These are phyloP conservation scores for Mellilla xanthometata DNA, from an alignment of 2,888 invertebrate genomes.

Conservation along the genomic window DNA sequence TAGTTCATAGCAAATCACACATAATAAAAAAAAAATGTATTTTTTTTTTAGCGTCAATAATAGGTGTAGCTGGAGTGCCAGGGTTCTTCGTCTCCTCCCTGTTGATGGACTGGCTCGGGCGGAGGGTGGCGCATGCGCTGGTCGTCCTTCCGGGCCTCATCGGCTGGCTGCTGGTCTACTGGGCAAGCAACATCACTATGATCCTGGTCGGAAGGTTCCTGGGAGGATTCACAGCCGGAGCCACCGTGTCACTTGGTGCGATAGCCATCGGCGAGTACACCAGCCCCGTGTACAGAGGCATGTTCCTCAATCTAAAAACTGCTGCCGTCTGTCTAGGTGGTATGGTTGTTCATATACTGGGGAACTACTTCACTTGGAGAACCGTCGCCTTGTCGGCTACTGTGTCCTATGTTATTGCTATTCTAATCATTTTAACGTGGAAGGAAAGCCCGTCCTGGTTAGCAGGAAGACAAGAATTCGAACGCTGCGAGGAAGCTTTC, in stretches of 20 bases:
- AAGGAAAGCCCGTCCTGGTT: slow-evolving; percentile 85
- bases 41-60: slow-evolving; percentile 41
- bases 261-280: slow-evolving; percentile 54
- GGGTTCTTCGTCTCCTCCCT: slow-evolving; percentile 44
- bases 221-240: slow-evolving; percentile 67
- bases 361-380: slow-evolving; percentile 42
- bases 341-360: slow-evolving; percentile 41
- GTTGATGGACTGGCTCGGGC: slow-evolving; percentile 44
- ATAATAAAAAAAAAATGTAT: not conserved
- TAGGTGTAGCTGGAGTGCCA: slow-evolving; percentile 41
- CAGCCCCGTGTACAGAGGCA: slow-evolving; percentile 47
- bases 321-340: slow-evolving; percentile 42
- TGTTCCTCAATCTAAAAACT: slow-evolving; percentile 49
- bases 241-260: slow-evolving; percentile 56
- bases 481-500: slow-evolving; percentile 68
- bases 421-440: slow-evolving; percentile 57
- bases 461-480: slow-evolving; percentile 40
- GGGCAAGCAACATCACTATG: slow-evolving; percentile 47
- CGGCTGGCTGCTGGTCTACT: slow-evolving; percentile 71
- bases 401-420: slow-evolving; percentile 32
- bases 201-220: slow-evolving; percentile 44
- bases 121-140: slow-evolving; percentile 38
- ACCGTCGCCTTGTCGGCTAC: slow-evolving; percentile 39
- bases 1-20: not conserved
- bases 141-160: slow-evolving; percentile 66